Evolutionary conservation across 2,888 invertebrate genomes (phyloP), one percentile per base, ranked within the genome.

Genomic region (Anoplius nigerrimus): DNA sequence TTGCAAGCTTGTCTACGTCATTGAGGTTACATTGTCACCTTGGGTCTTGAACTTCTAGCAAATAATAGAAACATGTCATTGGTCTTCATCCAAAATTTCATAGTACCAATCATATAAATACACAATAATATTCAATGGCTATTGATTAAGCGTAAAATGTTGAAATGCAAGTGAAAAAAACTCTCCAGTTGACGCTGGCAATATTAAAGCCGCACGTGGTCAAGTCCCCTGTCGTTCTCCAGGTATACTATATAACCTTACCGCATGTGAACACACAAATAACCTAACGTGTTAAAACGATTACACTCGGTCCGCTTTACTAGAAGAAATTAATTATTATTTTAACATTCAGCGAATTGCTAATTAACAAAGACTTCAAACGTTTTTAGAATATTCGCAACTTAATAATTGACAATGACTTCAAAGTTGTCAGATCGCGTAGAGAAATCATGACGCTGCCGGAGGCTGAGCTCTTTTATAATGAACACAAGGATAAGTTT

Each of bases 131-230:
- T 48, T 48, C 16, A 16, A 48, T n/a, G 15, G n/a, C 18, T 2
- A 20, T 42, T 56, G 2, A 53, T 18, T 42, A 43, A 58, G 57
- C 16, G 24, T 34, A 13, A 57, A 45, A 76, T 74, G 68, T 59
- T 69, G 66, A 74, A 2, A 79, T 79, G 79, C 73, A 79, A 78
- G 68, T 80, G 46, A 76, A 66, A 68, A 69, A 76, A 62, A 63
- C 71, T 63, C 79, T 88, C 13, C 80, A 97, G 89, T 89, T 97
- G 81, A 97, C 97, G 21, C 90, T 97, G 76, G 97, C 96, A 2
- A 92, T 97, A 75, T 91, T 97, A 68, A 97, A 97, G 87, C 97
- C 97, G 4, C 96, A 97, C 85, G 91, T 95, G 45, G 91, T 95
- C 1, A 94, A 94, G 84, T 94, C 95, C 86, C 95, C 95, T 0